A percentile compares a stretch with the other conserved stretches of the same genome.
Conservation (phyloP, 2,888 invertebrate species). For the Lycophotia porphyrea region DNA sequence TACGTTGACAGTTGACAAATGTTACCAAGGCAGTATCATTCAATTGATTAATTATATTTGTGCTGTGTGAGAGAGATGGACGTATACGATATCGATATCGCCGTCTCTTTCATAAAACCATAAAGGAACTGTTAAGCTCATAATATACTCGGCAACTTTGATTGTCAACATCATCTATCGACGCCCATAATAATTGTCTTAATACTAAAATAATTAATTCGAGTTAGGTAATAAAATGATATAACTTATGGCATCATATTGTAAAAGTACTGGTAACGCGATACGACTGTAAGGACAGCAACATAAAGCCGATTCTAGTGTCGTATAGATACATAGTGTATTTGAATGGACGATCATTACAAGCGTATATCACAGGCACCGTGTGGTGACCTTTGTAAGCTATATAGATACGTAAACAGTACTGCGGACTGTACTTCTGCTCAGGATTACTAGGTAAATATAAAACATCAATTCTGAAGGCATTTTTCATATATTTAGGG, state of each 20-base stretch:
- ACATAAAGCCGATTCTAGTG: slow-evolving; percentile 68
- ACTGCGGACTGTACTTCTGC: slow-evolving; percentile 55
- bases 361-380: slow-evolving; percentile 89
- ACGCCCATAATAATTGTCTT: slow-evolving; percentile 51
- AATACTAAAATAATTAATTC: slow-evolving; percentile 63
- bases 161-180: slow-evolving; percentile 48
- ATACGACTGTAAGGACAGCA: slow-evolving; percentile 56
- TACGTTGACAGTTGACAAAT: slow-evolving; percentile 16
- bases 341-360: slow-evolving; percentile 87
- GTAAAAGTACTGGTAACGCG: slow-evolving; percentile 62
- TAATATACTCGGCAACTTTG: slow-evolving; percentile 1
- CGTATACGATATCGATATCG: slow-evolving; percentile 32
- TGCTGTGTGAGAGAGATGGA: slow-evolving; percentile 12
- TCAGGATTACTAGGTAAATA: slow-evolving; percentile 66
- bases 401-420: slow-evolving; percentile 73
- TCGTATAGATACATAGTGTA: slow-evolving; percentile 73
- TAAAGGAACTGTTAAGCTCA: background rate
- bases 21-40: slow-evolving; percentile 10
- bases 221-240: slow-evolving; percentile 64
- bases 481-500: slow-evolving; percentile 57
- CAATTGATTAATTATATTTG: slow-evolving; percentile 17
- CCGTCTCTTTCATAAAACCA: slow-evolving; percentile 23
- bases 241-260: slow-evolving; percentile 61
- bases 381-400: slow-evolving; percentile 80
- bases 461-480: slow-evolving; percentile 58